Conservation (phyloP, 2,888 invertebrate genomes). For the Calameuta idolon region DNA sequence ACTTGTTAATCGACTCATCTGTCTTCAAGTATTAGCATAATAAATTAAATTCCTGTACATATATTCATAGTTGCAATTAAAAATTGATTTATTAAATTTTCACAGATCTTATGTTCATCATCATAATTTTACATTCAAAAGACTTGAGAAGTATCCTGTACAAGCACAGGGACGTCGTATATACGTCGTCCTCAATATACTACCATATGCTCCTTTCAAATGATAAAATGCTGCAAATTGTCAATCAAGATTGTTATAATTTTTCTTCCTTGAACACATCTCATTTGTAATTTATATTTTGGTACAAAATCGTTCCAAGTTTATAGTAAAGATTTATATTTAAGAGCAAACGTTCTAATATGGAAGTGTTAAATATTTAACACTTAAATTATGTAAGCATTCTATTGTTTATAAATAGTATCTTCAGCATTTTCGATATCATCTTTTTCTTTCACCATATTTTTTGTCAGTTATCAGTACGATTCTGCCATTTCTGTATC, state of each 20-base stretch:
- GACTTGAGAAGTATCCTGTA: conserved; percentile 59
- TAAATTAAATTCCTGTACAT: background rate
- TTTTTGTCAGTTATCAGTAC: conserved; percentile 23
- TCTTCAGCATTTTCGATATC: background rate
- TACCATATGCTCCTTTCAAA: background rate
- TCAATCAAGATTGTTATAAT: background rate
- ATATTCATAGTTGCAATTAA: conserved; percentile 15
- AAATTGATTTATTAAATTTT: conserved; percentile 29
- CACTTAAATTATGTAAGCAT: background rate
- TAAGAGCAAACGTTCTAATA: background rate
- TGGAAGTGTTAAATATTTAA: background rate
- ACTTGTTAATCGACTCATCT: background rate
- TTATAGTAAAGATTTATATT: background rate
- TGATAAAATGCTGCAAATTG: background rate
- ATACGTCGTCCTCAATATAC: background rate
- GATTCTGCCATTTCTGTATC: conserved; percentile 82
- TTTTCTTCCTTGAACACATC: background rate
- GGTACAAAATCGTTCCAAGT: background rate
- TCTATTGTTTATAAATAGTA: background rate
- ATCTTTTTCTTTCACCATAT: background rate
- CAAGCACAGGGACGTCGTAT: too few species aligned
- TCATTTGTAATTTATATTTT: background rate
- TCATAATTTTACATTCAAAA: conserved; percentile 29
- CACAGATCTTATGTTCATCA: background rate
- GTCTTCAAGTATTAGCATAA: background rate